Conservation (phyloP, 2,888 invertebrate species). For the Gnatocerus cornutus region DNA sequence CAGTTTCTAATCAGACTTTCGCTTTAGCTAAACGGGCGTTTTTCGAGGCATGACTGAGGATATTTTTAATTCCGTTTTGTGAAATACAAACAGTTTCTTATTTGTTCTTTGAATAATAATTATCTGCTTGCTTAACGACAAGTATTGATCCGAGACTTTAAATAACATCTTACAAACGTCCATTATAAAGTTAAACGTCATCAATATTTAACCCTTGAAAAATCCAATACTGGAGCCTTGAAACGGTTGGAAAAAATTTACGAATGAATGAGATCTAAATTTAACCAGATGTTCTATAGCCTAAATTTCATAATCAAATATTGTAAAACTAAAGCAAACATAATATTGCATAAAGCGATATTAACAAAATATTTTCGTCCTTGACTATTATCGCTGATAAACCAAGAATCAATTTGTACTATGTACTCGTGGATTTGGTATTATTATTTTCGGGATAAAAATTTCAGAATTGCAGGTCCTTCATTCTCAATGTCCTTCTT, state of each 20-base stretch:
- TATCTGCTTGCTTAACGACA: slow-evolving; percentile 7
- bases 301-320: slow-evolving; percentile 40
- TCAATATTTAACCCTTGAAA: slow-evolving; percentile 19
- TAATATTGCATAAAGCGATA: slow-evolving; percentile 31
- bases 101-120: slow-evolving; percentile 13
- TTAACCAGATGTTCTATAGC: slow-evolving; percentile 7
- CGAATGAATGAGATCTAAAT: background rate
- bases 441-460: slow-evolving; percentile 23
- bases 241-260: slow-evolving; percentile 9
- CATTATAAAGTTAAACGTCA: slow-evolving; percentile 17
- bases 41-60: slow-evolving; percentile 28
- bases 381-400: slow-evolving; percentile 49
- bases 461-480: too few species aligned
- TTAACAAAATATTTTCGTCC: slow-evolving; percentile 43
- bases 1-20: slow-evolving; percentile 38
- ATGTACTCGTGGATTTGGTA: slow-evolving; percentile 45
- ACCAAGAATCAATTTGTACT: slow-evolving; percentile 47
- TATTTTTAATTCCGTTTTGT: slow-evolving; percentile 25
- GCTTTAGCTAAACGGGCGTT: slow-evolving; percentile 20
- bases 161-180: slow-evolving; percentile 15
- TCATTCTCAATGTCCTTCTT: background rate
- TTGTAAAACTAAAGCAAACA: slow-evolving; percentile 39
- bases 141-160: slow-evolving; percentile 26
- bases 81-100: background rate
- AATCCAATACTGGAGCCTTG: slow-evolving; percentile 23